phyloP scores from a whole-genome alignment of 2,113 vertebrate species.

The Australoheros scitulus region DNA sequence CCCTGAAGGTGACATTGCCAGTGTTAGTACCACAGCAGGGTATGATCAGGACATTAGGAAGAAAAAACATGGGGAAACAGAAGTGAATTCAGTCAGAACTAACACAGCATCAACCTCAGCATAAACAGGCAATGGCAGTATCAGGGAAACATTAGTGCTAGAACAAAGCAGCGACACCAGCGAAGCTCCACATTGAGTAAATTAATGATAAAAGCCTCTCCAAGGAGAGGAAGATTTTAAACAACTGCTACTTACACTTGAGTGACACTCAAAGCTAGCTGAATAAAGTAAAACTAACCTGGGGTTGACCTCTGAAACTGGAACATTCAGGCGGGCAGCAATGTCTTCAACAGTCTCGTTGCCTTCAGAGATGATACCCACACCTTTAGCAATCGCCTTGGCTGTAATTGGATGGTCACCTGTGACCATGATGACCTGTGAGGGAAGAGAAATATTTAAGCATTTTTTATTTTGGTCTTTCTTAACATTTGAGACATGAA shows the following conservation, averaged over 20 bases:
- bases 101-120: background rate
- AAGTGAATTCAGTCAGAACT: too few species aligned
- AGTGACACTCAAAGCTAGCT: background rate
- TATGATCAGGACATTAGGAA: background rate
- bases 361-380: conserved; percentile 95
- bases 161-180: background rate
- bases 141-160: too few species aligned
- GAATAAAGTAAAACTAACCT: conserved; percentile 72
- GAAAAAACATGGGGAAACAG: too few species aligned
- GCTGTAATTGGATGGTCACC: conserved; percentile 95
- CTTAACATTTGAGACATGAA: too few species aligned
- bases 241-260: background rate
- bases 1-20: background rate
- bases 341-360: conserved; percentile 95
- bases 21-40: background rate
- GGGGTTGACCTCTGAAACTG: conserved; percentile 89
- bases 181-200: background rate
- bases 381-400: conserved; percentile 93
- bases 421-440: conserved; percentile 93
- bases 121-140: too few species aligned
- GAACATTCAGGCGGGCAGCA: conserved; percentile 88
- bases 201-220: conserved; percentile 16
- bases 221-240: background rate
- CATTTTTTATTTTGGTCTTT: too few species aligned
- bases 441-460: fast-evolving